Conservation (phyloP, 2,113 vertebrate species). For the Oreochromis spilurus region DNA sequence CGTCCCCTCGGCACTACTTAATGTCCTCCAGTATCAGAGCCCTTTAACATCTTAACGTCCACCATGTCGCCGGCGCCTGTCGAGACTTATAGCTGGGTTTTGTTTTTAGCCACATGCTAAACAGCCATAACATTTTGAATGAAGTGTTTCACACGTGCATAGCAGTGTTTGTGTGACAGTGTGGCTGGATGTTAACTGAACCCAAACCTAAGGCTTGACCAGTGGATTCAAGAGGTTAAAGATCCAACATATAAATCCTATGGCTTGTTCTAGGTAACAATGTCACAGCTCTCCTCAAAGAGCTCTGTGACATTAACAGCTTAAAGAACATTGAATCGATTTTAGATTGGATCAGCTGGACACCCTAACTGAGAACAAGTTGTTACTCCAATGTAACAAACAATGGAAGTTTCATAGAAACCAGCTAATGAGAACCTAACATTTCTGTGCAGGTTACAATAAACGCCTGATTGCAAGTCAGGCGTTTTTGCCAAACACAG, state of each 20-base stretch:
- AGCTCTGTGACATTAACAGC: background rate
- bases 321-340: background rate
- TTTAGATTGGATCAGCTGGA: background rate
- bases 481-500: constrained; percentile 28
- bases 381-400: constrained; percentile 79
- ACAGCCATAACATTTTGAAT: background rate
- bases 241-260: background rate
- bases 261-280: background rate
- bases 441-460: constrained; percentile 15
- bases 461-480: constrained; percentile 20
- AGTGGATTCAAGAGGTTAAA: background rate
- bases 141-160: background rate
- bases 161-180: background rate
- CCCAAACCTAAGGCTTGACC: background rate
- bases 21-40: background rate
- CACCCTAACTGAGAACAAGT: constrained; percentile 12
- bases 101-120: background rate
- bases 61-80: background rate
- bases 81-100: background rate
- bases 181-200: background rate
- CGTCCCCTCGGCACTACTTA: background rate
- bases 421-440: constrained; percentile 70
- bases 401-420: constrained; percentile 89
- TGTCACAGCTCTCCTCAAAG: background rate
- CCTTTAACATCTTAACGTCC: background rate